Evolutionary conservation across 2,888 invertebrate species (phyloP).

Genomic region (Xestia rhomboidea): DNA sequence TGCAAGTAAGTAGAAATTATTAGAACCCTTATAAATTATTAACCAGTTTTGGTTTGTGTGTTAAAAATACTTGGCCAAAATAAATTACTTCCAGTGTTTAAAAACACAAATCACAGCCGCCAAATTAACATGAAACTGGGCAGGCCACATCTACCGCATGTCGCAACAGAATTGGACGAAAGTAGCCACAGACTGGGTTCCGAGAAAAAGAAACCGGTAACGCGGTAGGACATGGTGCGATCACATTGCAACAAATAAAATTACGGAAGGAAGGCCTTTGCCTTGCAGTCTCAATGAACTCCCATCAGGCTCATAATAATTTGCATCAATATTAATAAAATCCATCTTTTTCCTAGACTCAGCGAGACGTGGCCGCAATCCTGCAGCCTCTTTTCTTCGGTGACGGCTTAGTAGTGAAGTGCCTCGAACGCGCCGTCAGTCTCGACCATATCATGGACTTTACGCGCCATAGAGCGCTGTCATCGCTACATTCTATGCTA

Average conservation of each 20-base stretch:
- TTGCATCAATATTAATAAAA: too few species aligned
- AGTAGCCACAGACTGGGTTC: neutral
- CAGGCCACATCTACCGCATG: neutral
- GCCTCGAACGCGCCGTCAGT: slow-evolving; percentile 96
- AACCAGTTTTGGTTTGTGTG: neutral
- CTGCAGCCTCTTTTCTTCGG: slow-evolving; percentile 96
- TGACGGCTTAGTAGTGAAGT: slow-evolving; percentile 98
- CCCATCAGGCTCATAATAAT: neutral
- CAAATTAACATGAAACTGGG: neutral
- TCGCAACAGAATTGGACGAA: neutral
- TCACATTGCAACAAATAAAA: neutral
- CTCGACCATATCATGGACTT: slow-evolving; percentile 99
- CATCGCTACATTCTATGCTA: slow-evolving; percentile 99
- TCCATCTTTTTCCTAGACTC: slow-evolving; percentile 90
- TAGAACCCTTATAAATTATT: neutral
- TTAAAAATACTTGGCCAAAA: neutral
- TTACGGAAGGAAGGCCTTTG: neutral
- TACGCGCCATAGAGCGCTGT: slow-evolving; percentile 98
- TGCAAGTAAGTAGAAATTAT: slow-evolving; percentile 89
- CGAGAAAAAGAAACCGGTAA: neutral
- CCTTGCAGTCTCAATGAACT: neutral
- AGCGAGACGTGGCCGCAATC: slow-evolving; percentile 96
- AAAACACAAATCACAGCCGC: neutral
- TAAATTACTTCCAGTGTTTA: neutral
- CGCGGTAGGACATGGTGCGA: neutral